Percentiles rank a stretch among this genome's conserved stretches.
Evolutionary conservation across 1,140 invertebrate genomes (phyloP).

Genomic region (Drosophila athabasca): DNA sequence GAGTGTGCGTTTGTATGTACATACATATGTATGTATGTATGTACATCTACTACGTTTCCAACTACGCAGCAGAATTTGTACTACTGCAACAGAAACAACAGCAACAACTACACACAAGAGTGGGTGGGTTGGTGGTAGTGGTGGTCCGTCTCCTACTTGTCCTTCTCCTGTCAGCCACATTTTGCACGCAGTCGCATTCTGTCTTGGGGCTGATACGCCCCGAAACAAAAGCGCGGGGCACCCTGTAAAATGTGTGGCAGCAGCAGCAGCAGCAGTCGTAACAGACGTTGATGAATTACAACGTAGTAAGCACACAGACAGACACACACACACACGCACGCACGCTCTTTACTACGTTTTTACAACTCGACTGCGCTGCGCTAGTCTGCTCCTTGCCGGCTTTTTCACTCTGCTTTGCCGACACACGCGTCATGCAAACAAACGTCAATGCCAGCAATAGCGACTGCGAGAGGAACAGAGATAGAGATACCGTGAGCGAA

Average conservation of each 20-base stretch:
- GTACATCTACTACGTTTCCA: conserved; percentile 51
- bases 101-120: conserved; percentile 12
- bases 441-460: conserved; percentile 36
- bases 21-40: conserved; percentile 22
- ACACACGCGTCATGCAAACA: conserved; percentile 47
- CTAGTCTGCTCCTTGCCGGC: neutral
- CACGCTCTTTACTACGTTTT: conserved; percentile 60
- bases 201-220: conserved; percentile 56
- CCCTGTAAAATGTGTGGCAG: conserved; percentile 49
- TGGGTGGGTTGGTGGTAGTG: conserved; percentile 33
- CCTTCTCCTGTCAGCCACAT: conserved; percentile 46
- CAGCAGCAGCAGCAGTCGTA: conserved; percentile 3
- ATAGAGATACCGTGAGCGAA: neutral
- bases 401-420: conserved; percentile 14
- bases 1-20: conserved; percentile 25
- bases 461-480: no score
- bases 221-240: conserved; percentile 47
- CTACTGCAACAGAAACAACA: conserved; percentile 40
- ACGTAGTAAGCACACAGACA: conserved; percentile 50
- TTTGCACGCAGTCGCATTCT: conserved; percentile 74
- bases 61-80: conserved; percentile 72
- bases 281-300: conserved; percentile 70
- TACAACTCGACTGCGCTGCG: conserved; percentile 52
- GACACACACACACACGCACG: conserved; percentile 7
- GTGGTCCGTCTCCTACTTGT: conserved; percentile 16